Percentiles rank a stretch among this genome's conserved stretches.
phyloP scores from a whole-genome alignment of 1,140 invertebrate species.

The Octopus bimaculoides region DNA sequence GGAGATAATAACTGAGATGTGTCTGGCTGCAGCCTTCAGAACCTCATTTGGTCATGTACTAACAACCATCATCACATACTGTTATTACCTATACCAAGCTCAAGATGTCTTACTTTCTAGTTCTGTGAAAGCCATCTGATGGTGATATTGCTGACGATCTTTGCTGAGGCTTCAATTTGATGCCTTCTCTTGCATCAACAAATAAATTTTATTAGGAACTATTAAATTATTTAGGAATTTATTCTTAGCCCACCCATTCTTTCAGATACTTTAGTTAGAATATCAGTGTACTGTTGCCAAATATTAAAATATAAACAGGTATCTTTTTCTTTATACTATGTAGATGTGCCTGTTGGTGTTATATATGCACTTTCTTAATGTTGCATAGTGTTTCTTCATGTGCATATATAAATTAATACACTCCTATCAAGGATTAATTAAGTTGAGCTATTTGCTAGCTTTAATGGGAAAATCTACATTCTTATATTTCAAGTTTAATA shows the following conservation, averaged over 20 bases:
- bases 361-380: too few species aligned
- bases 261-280: background rate
- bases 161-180: slow-evolving; percentile 8
- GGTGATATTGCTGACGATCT: slow-evolving; percentile 13
- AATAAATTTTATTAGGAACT: slow-evolving; percentile 11
- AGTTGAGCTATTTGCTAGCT: background rate
- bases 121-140: slow-evolving; percentile 14
- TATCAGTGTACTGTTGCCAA: background rate
- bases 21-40: slow-evolving; percentile 13
- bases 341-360: background rate
- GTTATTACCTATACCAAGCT: slow-evolving; percentile 13
- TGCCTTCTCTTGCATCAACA: slow-evolving; percentile 9
- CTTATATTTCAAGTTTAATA: slow-evolving; percentile 9
- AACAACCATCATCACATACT: slow-evolving; percentile 14
- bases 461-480: slow-evolving; percentile 1
- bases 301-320: background rate
- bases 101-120: slow-evolving; percentile 12
- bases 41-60: slow-evolving; percentile 16
- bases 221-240: slow-evolving; percentile 11
- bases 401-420: background rate
- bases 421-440: slow-evolving; percentile 3
- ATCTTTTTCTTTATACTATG: background rate
- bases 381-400: too few species aligned
- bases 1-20: slow-evolving; percentile 16
- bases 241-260: background rate